Evolutionary conservation across 2,888 invertebrate species (phyloP), one percentile per base, ranked within the genome.

Genomic region (Camponotus fellah): DNA sequence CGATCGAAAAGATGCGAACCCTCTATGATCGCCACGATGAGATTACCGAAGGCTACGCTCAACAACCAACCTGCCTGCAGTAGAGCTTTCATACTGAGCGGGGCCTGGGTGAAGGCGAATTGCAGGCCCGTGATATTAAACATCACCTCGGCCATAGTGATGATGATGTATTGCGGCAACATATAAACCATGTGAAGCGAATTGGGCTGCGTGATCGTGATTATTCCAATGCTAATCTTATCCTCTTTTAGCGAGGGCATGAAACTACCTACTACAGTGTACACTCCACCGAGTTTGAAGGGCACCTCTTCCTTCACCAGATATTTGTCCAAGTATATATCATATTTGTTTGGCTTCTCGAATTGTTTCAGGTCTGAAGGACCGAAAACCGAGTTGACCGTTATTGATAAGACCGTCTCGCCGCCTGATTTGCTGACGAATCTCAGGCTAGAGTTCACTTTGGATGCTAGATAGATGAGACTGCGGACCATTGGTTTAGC

Each of bases 91-190:
- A 99, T 99, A 87, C 97, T 97, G 6, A 96, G 94, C 0, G 99
- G 99, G 0, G 99, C 98, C 96, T 98, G 98, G 0, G 99, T 98
- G 95, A 99, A 99, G 0, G 99, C 98, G 95, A 99, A 99, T 94
- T 99, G 98, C 34, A 99, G 95, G 0, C 99, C 99, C 0, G 99
- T 99, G 40, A 99, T 97, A 0, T 99, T 98, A 95, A 99, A 99
- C 97, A 99, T 97, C 62, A 99, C 97, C 95, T 99, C 99, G 0
- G 97, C 99, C 92, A 97, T 96, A 0, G 99, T 99, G 92, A 99
- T 97, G 21, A 99, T 96, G 71, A 99, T 95, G 93, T 99, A 99
- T 94, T 99, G 99, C 0, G 99, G 99, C 32, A 99, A 93, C 92
- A 99, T 96, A 97, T 97, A 98, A 5, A 98, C 94, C 92, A 99